A percentile compares a stretch with the other conserved stretches of the same genome.
Conservation (phyloP, 2,888 invertebrate species). For the Idaea dimidiata region DNA sequence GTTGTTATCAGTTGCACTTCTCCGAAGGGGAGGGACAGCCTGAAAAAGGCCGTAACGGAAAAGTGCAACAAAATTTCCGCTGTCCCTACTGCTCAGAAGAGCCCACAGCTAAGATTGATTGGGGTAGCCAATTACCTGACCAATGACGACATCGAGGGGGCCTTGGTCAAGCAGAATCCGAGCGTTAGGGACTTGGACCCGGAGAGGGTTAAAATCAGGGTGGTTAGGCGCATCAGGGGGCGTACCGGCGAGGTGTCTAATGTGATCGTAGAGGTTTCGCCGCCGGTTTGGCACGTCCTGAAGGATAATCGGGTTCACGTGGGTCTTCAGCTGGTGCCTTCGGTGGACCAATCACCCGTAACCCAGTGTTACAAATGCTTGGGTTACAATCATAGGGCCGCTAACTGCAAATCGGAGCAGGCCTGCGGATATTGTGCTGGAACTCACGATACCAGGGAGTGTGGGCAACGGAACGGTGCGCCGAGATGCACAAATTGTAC, state of each 20-base stretch:
- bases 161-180: too few relatives aligned
- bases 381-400: not conserved
- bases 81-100: too few relatives aligned
- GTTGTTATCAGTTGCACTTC: too few relatives aligned
- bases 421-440: not conserved
- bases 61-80: too few relatives aligned
- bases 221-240: not conserved
- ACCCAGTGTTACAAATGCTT: slow-evolving; percentile 3
- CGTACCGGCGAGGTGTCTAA: not conserved
- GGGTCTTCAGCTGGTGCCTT: not conserved
- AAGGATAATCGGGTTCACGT: not conserved
- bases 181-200: too few relatives aligned
- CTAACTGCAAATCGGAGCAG: not conserved
- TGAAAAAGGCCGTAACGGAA: too few relatives aligned
- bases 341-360: slow-evolving; percentile 5
- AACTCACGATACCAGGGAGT: not conserved
- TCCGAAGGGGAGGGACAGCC: too few relatives aligned
- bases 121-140: too few relatives aligned
- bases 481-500: not conserved
- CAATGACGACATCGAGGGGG: too few relatives aligned
- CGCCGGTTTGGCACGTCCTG: not conserved
- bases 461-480: not conserved
- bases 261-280: not conserved
- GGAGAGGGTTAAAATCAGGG: too few relatives aligned
- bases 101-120: too few relatives aligned